phyloP scores from a whole-genome alignment of 2,888 invertebrate genomes.

The Muschampia plurimacula region DNA sequence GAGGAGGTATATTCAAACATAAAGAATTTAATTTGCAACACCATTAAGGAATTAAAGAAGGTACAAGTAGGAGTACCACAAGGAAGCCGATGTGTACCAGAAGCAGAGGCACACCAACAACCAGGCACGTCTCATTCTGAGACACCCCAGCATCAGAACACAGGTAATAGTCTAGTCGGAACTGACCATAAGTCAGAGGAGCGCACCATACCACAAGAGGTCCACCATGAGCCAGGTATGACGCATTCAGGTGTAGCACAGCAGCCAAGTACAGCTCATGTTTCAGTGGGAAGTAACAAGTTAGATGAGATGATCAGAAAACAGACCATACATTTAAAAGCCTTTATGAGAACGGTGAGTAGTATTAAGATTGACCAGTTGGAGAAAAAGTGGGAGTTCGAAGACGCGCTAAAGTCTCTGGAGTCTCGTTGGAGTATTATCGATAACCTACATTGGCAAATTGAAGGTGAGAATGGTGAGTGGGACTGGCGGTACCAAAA shows the following conservation, averaged over 20 bases:
- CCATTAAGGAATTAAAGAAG: not conserved
- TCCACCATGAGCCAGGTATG: not conserved
- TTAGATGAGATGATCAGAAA: constrained; percentile 12
- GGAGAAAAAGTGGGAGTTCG: constrained; percentile 6
- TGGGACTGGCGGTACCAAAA: not conserved
- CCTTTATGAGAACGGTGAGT: not conserved
- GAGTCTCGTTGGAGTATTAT: constrained; percentile 6
- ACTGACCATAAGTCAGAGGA: no score
- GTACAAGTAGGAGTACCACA: not conserved
- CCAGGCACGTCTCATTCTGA: not conserved
- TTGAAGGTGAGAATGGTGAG: constrained; percentile 1
- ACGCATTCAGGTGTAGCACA: not conserved
- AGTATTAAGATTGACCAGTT: not conserved
- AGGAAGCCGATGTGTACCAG: not conserved
- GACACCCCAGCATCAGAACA: not conserved
- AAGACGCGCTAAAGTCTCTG: constrained; percentile 1
- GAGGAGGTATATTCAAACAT: not conserved
- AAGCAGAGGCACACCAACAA: not conserved
- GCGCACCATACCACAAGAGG: not conserved
- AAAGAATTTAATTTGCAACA: not conserved
- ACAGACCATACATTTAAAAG: constrained; percentile 6
- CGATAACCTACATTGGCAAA: constrained; percentile 13
- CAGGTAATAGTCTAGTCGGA: no score
- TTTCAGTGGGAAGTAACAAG: not conserved
- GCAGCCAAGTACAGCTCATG: not conserved